phyloP scores from a whole-genome alignment of 2,113 vertebrate genomes.

The Dasyurus viverrinus region DNA sequence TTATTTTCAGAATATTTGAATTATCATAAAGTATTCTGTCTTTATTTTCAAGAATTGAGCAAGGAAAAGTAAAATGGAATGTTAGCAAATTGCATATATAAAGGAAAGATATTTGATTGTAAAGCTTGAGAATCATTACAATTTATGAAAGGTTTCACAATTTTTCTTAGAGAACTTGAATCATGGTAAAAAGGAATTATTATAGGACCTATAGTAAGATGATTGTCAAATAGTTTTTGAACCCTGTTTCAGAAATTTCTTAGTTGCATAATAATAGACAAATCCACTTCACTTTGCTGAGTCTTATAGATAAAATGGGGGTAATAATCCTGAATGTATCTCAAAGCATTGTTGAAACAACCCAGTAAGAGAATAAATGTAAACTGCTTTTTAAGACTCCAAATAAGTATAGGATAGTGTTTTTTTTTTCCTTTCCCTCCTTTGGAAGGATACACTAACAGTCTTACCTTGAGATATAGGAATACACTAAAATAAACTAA shows the following conservation, averaged over 20 bases:
- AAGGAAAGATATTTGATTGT: background rate
- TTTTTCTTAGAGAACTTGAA: constrained; percentile 19
- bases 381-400: background rate
- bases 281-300: background rate
- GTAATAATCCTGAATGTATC: background rate
- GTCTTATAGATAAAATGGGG: background rate
- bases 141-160: constrained; percentile 8
- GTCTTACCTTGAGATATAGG: constrained; percentile 40
- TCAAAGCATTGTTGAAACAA: background rate
- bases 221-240: background rate
- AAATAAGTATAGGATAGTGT: background rate
- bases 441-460: constrained; percentile 35
- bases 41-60: background rate
- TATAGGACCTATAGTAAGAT: background rate
- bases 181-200: constrained; percentile 3
- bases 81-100: constrained; percentile 12
- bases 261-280: background rate
- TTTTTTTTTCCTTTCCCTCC: background rate
- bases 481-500: constrained; percentile 23
- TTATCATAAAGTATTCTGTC: background rate
- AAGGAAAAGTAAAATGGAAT: background rate
- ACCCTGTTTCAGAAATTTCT: background rate
- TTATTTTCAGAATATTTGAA: constrained; percentile 5
- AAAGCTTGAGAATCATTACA: background rate
- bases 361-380: background rate